phyloP scores from a whole-genome alignment of 2,113 vertebrate species.

The Sinosuthora webbiana region DNA sequence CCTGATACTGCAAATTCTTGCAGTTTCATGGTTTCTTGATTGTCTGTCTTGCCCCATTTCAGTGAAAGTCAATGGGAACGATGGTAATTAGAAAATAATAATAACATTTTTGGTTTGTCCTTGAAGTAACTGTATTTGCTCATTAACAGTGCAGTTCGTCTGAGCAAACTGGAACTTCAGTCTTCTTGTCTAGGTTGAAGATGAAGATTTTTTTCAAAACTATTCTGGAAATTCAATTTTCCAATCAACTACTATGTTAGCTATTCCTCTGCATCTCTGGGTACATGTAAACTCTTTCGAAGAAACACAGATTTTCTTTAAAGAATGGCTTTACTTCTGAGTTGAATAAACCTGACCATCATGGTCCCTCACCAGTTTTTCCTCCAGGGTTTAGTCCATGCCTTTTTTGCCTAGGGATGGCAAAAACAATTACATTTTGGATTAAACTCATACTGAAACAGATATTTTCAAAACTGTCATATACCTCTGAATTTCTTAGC shows the following conservation, averaged over 20 bases:
- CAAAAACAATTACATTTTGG: neutral
- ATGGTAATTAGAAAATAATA: neutral
- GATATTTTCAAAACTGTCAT: slow-evolving; percentile 46
- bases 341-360: neutral
- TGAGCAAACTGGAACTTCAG: neutral
- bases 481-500: neutral
- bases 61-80: neutral
- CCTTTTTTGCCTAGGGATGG: neutral
- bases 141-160: neutral
- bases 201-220: neutral
- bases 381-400: neutral
- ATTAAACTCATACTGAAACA: neutral
- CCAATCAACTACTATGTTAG: neutral
- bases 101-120: neutral
- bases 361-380: neutral
- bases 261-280: neutral
- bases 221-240: neutral
- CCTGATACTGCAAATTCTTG: neutral
- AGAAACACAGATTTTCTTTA: neutral
- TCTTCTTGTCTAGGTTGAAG: neutral
- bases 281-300: neutral
- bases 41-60: neutral
- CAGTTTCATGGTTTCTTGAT: neutral
- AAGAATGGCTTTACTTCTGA: neutral
- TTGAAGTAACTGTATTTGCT: neutral